Percentiles rank a stretch among this genome's conserved stretches.
phyloP scores from a whole-genome alignment of 2,888 invertebrate species.

The Athripsodes cinereus region DNA sequence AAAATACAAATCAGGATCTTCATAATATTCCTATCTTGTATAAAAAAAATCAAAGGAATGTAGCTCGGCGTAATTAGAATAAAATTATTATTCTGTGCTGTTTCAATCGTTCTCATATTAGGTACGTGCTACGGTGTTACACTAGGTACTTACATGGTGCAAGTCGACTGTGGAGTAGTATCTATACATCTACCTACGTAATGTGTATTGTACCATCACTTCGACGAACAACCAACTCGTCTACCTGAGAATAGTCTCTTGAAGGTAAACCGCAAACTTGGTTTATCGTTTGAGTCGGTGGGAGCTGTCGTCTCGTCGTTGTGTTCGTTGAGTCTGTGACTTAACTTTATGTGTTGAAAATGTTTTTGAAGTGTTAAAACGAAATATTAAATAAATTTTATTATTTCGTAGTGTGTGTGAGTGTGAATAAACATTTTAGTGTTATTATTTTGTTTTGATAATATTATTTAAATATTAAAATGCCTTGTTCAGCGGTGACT shows the following conservation, averaged over 20 bases:
- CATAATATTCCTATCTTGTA: too few species aligned
- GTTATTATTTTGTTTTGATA: not conserved
- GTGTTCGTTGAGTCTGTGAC: slow-evolving; percentile 8
- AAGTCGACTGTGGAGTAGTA: too few species aligned
- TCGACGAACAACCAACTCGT: not conserved
- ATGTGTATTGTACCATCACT: not conserved
- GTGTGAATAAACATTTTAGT: not conserved
- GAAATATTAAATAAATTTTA: slow-evolving; percentile 7
- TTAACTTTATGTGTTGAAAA: slow-evolving; percentile 4
- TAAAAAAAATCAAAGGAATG: too few species aligned
- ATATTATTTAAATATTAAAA: slow-evolving; percentile 34
- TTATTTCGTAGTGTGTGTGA: slow-evolving; percentile 13
- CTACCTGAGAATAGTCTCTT: not conserved
- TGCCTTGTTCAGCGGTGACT: slow-evolving; percentile 94
- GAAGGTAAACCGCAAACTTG: not conserved
- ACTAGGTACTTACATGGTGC: too few species aligned
- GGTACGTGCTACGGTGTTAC: too few species aligned
- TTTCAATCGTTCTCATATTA: too few species aligned
- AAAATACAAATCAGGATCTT: too few species aligned
- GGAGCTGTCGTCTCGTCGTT: slow-evolving; percentile 8
- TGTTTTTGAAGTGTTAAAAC: slow-evolving; percentile 20
- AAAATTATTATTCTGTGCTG: too few species aligned
- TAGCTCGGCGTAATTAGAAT: too few species aligned
- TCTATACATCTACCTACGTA: too few species aligned
- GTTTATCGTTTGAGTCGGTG: not conserved